Percentiles rank a stretch among this genome's conserved stretches.
These are phyloP conservation scores for Anguilla obscura DNA, from an alignment of 2,797 vertebrate genomes.

Conservation along the genomic window DNA sequence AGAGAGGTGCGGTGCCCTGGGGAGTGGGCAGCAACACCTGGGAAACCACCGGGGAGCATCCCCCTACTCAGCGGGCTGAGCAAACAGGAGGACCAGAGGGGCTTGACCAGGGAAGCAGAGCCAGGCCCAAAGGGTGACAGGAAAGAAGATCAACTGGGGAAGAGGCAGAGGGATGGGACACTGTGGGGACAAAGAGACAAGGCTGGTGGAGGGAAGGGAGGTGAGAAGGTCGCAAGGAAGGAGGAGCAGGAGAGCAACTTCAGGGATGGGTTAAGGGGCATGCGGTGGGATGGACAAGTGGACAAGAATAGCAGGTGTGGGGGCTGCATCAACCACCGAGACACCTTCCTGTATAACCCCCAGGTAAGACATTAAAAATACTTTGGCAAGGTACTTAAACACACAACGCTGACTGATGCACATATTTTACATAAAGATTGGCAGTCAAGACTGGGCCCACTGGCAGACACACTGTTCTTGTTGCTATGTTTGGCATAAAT, in stretches of 20 bases:
- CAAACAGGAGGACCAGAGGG: not conserved
- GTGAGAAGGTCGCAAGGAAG: slow-evolving; percentile 9
- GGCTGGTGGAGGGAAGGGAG: slow-evolving; percentile 26
- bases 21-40: slow-evolving; percentile 64
- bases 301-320: slow-evolving; percentile 76
- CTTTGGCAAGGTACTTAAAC: not conserved
- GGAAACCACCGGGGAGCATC: not conserved
- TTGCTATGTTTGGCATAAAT: slow-evolving; percentile 8
- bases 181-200: slow-evolving; percentile 40
- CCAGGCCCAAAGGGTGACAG: slow-evolving; percentile 51
- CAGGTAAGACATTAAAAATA: slow-evolving; percentile 65
- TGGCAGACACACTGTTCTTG: slow-evolving; percentile 5
- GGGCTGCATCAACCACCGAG: slow-evolving; percentile 79
- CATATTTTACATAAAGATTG: not conserved
- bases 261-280: slow-evolving; percentile 27
- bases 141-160: slow-evolving; percentile 62
- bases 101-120: not conserved
- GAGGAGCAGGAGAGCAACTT: slow-evolving; percentile 8
- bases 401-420: not conserved
- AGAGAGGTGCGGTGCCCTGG: slow-evolving; percentile 66
- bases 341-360: slow-evolving; percentile 80
- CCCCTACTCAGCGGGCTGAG: not conserved
- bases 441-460: not conserved
- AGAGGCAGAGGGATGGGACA: slow-evolving; percentile 52
- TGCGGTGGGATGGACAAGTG: slow-evolving; percentile 54